These are phyloP conservation scores for Drosophila pseudotakahashii DNA, from an alignment of 2,888 invertebrate genomes.

Conservation along the genomic window DNA sequence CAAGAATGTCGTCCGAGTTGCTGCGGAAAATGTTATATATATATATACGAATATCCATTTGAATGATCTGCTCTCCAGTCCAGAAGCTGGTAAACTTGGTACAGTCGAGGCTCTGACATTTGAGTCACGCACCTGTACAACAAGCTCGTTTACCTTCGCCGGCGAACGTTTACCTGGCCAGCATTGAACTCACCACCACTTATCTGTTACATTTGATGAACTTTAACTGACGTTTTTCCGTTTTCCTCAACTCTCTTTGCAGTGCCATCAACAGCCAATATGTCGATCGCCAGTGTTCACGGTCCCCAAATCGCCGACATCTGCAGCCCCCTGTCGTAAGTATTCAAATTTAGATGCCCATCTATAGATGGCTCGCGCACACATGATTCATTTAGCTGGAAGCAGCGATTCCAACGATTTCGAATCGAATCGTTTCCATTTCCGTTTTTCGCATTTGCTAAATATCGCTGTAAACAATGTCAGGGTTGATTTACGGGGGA, in stretches of 20 bases:
- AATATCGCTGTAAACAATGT: slow-evolving; percentile 64
- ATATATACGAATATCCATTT: slow-evolving; percentile 31
- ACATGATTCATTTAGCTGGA: slow-evolving; percentile 69
- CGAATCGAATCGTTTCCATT: slow-evolving; percentile 39
- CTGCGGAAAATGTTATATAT: slow-evolving; percentile 22
- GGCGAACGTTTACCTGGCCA: slow-evolving; percentile 26
- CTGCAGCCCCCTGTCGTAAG: slow-evolving; percentile 84
- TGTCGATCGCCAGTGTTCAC: slow-evolving; percentile 86
- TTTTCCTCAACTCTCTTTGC: slow-evolving; percentile 78
- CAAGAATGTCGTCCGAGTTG: slow-evolving; percentile 54
- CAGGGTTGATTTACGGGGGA: slow-evolving; percentile 48
- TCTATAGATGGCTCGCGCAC: neutral
- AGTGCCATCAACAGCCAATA: slow-evolving; percentile 84
- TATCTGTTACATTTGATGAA: slow-evolving; percentile 37
- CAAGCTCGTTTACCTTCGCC: slow-evolving; percentile 71
- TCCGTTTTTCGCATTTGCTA: slow-evolving; percentile 45
- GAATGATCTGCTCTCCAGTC: slow-evolving; percentile 28
- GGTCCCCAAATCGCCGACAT: slow-evolving; percentile 85
- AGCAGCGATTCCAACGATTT: slow-evolving; percentile 31
- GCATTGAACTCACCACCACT: slow-evolving; percentile 23
- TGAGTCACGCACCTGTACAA: slow-evolving; percentile 59
- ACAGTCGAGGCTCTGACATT: slow-evolving; percentile 70
- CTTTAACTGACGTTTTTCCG: slow-evolving; percentile 34
- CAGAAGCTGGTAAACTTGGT: slow-evolving; percentile 34
- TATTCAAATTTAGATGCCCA: slow-evolving; percentile 42